Evolutionary conservation across 2,888 invertebrate genomes (phyloP).

Genomic region (Sthenelais limicola): DNA sequence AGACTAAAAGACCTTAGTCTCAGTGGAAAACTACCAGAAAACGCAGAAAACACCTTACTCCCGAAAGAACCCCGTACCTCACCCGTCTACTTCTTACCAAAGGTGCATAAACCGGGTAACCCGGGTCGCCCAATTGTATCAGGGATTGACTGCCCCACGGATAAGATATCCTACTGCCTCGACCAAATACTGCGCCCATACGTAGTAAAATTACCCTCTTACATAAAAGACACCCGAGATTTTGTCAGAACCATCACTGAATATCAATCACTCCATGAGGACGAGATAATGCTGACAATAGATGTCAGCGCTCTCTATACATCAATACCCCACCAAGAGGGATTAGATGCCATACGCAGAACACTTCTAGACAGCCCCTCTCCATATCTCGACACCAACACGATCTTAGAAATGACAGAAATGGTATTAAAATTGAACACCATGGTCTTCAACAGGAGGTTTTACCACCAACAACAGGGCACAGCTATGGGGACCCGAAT

Average conservation of each 20-base stretch:
- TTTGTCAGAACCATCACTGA: background rate
- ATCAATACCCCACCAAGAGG: conserved; percentile 20
- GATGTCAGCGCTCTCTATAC: conserved; percentile 13
- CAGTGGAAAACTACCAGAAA: background rate
- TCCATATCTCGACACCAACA: too few species aligned
- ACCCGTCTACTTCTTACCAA: conserved; percentile 10
- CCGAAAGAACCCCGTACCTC: background rate
- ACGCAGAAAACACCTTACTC: background rate
- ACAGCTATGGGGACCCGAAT: too few species aligned
- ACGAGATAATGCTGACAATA: conserved; percentile 11
- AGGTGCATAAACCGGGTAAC: background rate
- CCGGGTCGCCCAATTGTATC: conserved; percentile 22
- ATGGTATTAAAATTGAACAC: too few species aligned
- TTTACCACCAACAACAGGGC: too few species aligned
- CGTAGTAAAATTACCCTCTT: background rate
- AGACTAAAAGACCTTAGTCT: background rate
- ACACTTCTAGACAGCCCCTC: background rate
- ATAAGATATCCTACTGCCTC: background rate
- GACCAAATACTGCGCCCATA: background rate
- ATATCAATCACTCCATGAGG: background rate
- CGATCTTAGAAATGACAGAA: too few species aligned
- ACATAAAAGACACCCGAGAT: conserved; percentile 8
- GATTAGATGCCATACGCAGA: background rate
- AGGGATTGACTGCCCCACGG: conserved; percentile 17
- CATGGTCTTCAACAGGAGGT: too few species aligned